Conservation (phyloP, 2,113 vertebrate species). For the Rousettus leschenaultii region DNA sequence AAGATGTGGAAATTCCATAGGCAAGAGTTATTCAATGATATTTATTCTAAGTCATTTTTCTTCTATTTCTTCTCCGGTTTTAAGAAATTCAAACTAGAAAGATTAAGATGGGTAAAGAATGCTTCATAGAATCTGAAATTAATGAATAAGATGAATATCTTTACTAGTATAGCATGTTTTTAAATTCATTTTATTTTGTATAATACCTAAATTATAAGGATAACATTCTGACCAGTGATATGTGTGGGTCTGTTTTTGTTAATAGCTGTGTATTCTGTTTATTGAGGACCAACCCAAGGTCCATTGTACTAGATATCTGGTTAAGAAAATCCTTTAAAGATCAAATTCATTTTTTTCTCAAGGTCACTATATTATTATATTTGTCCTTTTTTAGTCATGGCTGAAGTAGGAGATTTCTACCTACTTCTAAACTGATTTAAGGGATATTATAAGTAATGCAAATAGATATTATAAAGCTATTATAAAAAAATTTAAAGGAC, state of each 20-base stretch:
- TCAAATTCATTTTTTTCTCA: background rate
- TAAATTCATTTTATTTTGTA: background rate
- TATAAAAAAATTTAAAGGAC: background rate
- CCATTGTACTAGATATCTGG: background rate
- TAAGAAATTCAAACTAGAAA: background rate
- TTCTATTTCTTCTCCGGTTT: background rate
- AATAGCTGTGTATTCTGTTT: background rate
- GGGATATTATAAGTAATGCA: background rate
- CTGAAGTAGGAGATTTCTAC: background rate
- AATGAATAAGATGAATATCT: background rate
- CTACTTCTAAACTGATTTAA: slow-evolving; percentile 14
- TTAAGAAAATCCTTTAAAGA: slow-evolving; percentile 4
- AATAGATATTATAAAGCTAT: background rate
- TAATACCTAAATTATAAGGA: background rate
- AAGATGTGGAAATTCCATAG: background rate
- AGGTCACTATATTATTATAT: background rate
- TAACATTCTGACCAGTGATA: background rate
- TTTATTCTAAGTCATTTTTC: background rate
- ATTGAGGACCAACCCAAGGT: background rate
- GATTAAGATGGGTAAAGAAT: background rate
- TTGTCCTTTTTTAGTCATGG: background rate
- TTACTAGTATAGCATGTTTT: background rate
- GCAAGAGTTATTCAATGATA: background rate
- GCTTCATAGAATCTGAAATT: background rate
- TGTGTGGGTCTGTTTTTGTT: background rate